Evolutionary conservation across 2,113 vertebrate species (phyloP), one percentile per base, ranked within the genome.

Genomic region (Tylochromis polylepis): DNA sequence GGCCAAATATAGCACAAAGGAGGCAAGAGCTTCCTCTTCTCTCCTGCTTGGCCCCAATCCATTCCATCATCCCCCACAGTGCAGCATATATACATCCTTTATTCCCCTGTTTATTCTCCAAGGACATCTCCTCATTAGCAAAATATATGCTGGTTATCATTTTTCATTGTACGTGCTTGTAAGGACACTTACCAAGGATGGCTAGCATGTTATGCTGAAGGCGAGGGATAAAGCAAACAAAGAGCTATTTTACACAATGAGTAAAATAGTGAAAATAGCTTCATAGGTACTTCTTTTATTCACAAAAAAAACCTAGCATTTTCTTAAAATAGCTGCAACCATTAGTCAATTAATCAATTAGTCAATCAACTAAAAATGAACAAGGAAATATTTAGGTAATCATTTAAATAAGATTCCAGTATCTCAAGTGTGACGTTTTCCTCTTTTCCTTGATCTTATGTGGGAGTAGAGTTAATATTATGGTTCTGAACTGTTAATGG

Each of bases 1-100:
- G 79, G 92, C 95, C 95, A 95, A 95, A 95, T 95, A 94, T 95
- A 96, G 94, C 93, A 92, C 95, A 95, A 92, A 94, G 87, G 87
- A 94, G 91, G 85, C 90, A 94, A 92, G 90, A 41, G 93, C 93
- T 92, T 94, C 90, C 94, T 95, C 94, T 93, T 91, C 91, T 94
- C 89, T 93, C 70, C 91, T 81, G 89, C 92, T 93, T 95, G 93
- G 93, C 92, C 94, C 95, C 91, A 90, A 91, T 95, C 92, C 94
- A 93, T 93, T 81, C 90, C 91, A 92, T 91, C 94, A 91, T 91
- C 94, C 94, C 93, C 94, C 93, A 92, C 94, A 95, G 92, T 93
- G 94, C 95, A 91, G 93, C 83, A 87, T 86, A 90, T 86, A 88
- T 86, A 93, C 91, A 93, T 93, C 91, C 92, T 91, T 90, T 91